phyloP scores from a whole-genome alignment of 2,113 vertebrate genomes.

The Collichthys lucidus region DNA sequence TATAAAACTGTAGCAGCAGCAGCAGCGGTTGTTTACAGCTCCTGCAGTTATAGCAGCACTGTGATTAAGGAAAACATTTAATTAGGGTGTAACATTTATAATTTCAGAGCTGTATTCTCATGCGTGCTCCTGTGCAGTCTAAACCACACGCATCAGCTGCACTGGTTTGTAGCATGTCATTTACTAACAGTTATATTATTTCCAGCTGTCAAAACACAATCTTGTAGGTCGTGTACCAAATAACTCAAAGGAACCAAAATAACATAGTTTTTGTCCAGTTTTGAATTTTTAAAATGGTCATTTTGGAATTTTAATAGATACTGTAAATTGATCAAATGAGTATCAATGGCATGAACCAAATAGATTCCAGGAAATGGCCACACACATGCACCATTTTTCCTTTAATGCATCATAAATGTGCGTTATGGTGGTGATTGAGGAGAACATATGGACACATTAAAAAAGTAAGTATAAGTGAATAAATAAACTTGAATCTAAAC shows the following conservation, averaged over 20 bases:
- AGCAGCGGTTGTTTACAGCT: neutral
- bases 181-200: constrained; percentile 11
- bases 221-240: neutral
- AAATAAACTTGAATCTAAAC: no score
- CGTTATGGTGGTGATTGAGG: no score
- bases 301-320: neutral
- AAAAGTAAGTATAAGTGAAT: no score
- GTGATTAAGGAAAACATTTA: constrained; percentile 9
- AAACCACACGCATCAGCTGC: neutral
- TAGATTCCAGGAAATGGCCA: no score
- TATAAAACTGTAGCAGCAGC: neutral
- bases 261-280: neutral
- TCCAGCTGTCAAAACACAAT: constrained; percentile 14
- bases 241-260: neutral
- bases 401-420: no score
- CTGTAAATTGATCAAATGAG: neutral
- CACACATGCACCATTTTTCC: no score
- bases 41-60: neutral
- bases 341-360: neutral
- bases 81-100: constrained; percentile 10
- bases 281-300: neutral
- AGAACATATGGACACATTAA: no score
- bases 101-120: constrained; percentile 14
- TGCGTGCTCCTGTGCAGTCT: neutral
- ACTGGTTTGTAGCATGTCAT: neutral